Evolutionary conservation across 2,113 vertebrate species (phyloP), one percentile per base, ranked within the genome.

Genomic region (Archocentrus centrarchus): DNA sequence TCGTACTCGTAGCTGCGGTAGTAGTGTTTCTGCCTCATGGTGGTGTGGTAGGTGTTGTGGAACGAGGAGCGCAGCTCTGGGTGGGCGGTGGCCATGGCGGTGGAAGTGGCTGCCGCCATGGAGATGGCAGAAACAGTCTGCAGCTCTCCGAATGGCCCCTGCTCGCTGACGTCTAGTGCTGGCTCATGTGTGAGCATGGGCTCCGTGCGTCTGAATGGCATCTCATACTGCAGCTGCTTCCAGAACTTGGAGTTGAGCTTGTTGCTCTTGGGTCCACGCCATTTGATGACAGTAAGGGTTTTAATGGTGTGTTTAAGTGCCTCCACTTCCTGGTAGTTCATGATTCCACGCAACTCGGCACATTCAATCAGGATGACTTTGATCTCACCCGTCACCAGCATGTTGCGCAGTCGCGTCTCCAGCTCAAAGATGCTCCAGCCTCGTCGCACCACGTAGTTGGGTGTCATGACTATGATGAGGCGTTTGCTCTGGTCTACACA

Each of bases 341-440:
- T 99, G 95, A 99, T 97, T 93, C 98, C 98, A 37, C 97, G 96
- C 50, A 99, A 95, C 94, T 99, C 98, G 83, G 97, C 98, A 87
- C 98, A 99, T 94, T 99, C 98, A 11, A 99, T 99, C 64, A 99
- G 95, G 93, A 99, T 99, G 87, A 99, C 98, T 95, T 99, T 99
- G 91, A 99, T 98, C 95, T 99, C 98, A 11, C 98, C 98, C 0
- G 97, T 98, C 86, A 97, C 96, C 89, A 99, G 96, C 97, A 99
- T 98, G 95, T 97, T 99, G 91, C 98, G 97, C 91, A 99, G 98
- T 80, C 98, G 97, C 0, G 98, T 98, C 96, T 99, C 98, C 95
- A 99, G 96, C 95, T 99, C 98, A 85, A 99, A 99, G 96, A 99
- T 99, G 95, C 98, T 99, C 98, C 98, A 99, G 75, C 98, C 98